Evolutionary conservation across 2,113 vertebrate species (phyloP).

Genomic region (Ploceus nigricollis): DNA sequence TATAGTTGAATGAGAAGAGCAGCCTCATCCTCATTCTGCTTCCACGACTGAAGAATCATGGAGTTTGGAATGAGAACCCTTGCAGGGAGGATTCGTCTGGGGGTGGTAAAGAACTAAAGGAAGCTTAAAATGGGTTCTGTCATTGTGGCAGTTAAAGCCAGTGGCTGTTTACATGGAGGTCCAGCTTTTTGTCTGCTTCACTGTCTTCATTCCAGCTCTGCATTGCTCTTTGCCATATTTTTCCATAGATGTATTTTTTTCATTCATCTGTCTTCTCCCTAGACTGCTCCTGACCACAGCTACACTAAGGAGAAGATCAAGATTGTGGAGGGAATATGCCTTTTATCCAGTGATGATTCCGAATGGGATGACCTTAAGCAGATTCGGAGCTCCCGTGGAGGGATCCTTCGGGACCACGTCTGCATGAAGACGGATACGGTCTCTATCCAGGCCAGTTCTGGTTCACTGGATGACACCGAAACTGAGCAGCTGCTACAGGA

Average conservation of each 20-base stretch:
- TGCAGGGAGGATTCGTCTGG: neutral
- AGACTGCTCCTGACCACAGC: constrained; percentile 85
- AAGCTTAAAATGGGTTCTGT: neutral
- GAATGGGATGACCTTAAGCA: constrained; percentile 98
- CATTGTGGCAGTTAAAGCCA: neutral
- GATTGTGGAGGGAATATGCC: constrained; percentile 95
- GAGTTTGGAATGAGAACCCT: neutral
- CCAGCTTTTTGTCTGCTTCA: neutral
- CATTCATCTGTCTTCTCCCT: constrained; percentile 22
- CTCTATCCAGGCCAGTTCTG: constrained; percentile 94
- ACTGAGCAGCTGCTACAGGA: constrained; percentile 96
- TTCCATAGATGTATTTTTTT: neutral
- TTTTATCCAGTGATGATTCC: constrained; percentile 88
- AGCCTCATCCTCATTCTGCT: neutral
- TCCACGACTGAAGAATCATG: neutral
- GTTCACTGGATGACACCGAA: constrained; percentile 92
- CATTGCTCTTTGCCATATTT: neutral
- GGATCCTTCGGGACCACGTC: constrained; percentile 89
- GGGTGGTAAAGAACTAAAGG: neutral
- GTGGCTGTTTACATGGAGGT: neutral
- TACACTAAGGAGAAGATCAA: constrained; percentile 97
- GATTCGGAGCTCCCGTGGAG: constrained; percentile 87
- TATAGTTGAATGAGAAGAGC: neutral
- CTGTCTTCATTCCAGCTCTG: neutral
- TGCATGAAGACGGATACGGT: constrained; percentile 97